phyloP scores from a whole-genome alignment of 1,140 invertebrate species.

The Drosophila simulans region DNA sequence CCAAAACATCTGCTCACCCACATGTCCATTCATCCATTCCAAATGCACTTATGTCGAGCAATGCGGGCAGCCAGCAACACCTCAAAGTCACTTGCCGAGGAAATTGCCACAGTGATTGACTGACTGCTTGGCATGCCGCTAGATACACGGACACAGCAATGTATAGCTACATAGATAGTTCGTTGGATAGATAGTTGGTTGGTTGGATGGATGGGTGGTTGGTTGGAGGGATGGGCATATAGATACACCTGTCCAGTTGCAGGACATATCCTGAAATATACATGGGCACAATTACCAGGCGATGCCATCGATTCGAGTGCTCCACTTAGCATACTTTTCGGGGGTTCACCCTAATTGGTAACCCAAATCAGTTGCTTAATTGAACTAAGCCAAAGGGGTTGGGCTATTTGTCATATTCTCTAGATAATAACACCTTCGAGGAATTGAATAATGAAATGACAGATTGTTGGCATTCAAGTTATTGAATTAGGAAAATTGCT shows the following conservation, averaged over 20 bases:
- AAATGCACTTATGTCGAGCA: conserved; percentile 27
- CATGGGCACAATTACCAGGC: conserved; percentile 5
- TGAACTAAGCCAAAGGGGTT: background rate
- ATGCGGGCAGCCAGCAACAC: conserved; percentile 13
- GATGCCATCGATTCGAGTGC: conserved; percentile 15
- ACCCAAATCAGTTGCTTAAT: conserved; percentile 3
- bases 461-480: too few species aligned
- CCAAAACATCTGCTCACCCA: conserved; percentile 33
- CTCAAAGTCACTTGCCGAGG: conserved; percentile 14
- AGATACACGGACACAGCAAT: too few species aligned
- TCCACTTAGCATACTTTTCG: conserved; percentile 31
- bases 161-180: background rate
- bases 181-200: background rate
- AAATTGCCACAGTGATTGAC: conserved; percentile 38
- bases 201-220: too few species aligned
- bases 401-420: background rate
- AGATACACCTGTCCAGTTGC: conserved; percentile 22
- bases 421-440: background rate
- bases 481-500: too few species aligned
- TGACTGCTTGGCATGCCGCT: conserved; percentile 26
- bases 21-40: background rate
- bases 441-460: too few species aligned
- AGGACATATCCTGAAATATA: conserved; percentile 16
- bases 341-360: conserved; percentile 16
- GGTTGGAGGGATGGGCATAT: background rate